These are phyloP conservation scores for Ceyx melanurus DNA, from an alignment of 2,113 vertebrate species.

Conservation along the genomic window DNA sequence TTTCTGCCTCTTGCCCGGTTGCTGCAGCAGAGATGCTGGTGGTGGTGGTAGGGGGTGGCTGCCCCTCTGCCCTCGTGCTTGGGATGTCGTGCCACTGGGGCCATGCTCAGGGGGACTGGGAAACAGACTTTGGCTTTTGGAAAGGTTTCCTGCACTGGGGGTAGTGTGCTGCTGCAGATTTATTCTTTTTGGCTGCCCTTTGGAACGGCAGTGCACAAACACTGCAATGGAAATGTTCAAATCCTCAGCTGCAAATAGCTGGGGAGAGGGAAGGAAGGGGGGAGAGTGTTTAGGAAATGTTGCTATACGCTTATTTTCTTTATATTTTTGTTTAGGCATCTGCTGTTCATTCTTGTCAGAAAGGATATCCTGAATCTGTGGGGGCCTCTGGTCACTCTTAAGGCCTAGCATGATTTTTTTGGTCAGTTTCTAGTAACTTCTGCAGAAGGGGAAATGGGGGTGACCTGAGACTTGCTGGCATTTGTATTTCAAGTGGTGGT, in stretches of 20 bases:
- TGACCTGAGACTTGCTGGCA: not conserved
- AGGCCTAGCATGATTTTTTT: not conserved
- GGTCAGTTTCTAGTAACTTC: not conserved
- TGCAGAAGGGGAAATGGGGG: not conserved
- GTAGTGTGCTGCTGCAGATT: not conserved
- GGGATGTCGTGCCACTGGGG: fast-evolving
- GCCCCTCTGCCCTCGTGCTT: fast-evolving
- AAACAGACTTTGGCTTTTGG: not conserved
- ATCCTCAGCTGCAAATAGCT: not conserved
- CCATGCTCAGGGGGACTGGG: not conserved
- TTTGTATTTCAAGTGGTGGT: not conserved
- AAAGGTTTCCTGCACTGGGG: fast-evolving
- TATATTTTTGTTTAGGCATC: not conserved
- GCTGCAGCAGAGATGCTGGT: not conserved
- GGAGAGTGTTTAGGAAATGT: not conserved
- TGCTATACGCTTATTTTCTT: not conserved
- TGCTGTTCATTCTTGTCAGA: slow-evolving; percentile 13
- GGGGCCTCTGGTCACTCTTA: not conserved
- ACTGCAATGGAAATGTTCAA: not conserved
- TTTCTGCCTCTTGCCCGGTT: not conserved
- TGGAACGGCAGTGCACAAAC: not conserved
- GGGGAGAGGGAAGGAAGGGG: not conserved
- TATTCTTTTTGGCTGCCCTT: not conserved
- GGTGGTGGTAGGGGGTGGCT: not conserved
- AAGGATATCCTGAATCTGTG: not conserved